Percentiles rank a stretch among this genome's conserved stretches.
Evolutionary conservation across 2,113 vertebrate genomes (phyloP).

Genomic region (Cynopterus brachyotis): DNA sequence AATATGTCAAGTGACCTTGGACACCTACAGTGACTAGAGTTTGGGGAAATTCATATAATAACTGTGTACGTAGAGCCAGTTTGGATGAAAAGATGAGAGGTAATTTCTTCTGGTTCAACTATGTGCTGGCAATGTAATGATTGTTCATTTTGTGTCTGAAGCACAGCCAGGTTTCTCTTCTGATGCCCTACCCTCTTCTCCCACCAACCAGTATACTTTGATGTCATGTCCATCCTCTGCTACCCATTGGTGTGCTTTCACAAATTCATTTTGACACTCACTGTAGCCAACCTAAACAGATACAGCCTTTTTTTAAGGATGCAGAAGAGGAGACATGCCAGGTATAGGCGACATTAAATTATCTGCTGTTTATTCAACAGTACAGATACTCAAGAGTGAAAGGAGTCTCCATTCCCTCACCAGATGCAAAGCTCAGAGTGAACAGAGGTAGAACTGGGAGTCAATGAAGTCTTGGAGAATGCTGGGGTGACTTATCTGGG

Average conservation of each 20-base stretch:
- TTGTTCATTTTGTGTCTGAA: neutral
- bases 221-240: neutral
- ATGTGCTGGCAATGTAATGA: neutral
- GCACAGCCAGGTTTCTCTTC: neutral
- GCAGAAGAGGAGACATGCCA: neutral
- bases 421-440: neutral
- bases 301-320: neutral
- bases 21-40: neutral
- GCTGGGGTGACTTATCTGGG: neutral
- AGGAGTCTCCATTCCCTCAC: neutral
- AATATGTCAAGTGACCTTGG: neutral
- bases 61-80: neutral
- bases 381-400: neutral
- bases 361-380: neutral
- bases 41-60: neutral
- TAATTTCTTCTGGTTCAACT: neutral
- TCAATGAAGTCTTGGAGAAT: neutral
- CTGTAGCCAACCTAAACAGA: neutral
- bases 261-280: neutral
- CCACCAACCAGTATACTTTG: neutral
- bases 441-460: neutral
- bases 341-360: neutral
- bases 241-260: neutral
- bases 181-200: too few relatives aligned
- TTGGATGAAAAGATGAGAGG: neutral